Evolutionary conservation across 1,140 invertebrate species (phyloP), one percentile per base, ranked within the genome.

Genomic region (Sweltsa coloradensis): DNA sequence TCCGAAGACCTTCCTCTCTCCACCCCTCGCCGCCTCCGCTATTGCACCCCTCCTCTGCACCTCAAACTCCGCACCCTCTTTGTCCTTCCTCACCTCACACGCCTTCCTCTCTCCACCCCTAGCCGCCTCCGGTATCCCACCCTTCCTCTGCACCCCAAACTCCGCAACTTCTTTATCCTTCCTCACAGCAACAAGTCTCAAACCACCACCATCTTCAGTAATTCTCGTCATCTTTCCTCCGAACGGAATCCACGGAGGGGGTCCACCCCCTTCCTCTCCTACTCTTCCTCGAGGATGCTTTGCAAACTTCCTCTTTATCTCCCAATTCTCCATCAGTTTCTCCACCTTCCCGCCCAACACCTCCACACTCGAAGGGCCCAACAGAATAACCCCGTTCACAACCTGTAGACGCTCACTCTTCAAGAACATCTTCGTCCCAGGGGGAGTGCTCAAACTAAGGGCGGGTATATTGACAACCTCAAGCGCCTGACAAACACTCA

Each of bases 231-330:
- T 76, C 59, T 80, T 80, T 57, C 85, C 79, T 1, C 89, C 89
- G 73, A 95, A 93, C 34, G 88, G 82, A 51, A 92, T 87, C 86
- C 89, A 94, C 34, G 82, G 82, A 31, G 87, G 87, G n/a, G 85
- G 85, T 2, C 83, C 79, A 51, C 81, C 80, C n/a, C n/a, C n/a
- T 57, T 85, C 78, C 27, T 70, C 74, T 1, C 77, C 66, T 43
- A 65, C 55, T 53, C 69, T 53, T 27, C 55, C 73, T 65, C 75
- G 48, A 51, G 72, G 80, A 56, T 85, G 81, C 52, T 75, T 78
- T 3, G 83, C 79, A 45, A 91, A 51, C 60, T 79, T 77, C 62
- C 81, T 76, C 53, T 87, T 85, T 19, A 93, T 61, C 61, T 91
- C 83, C 89, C 89, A 94, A 62, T 89, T 91, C 58, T 92, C 88